Evolutionary conservation across 2,113 vertebrate species (phyloP).

Genomic region (Otus sunia): DNA sequence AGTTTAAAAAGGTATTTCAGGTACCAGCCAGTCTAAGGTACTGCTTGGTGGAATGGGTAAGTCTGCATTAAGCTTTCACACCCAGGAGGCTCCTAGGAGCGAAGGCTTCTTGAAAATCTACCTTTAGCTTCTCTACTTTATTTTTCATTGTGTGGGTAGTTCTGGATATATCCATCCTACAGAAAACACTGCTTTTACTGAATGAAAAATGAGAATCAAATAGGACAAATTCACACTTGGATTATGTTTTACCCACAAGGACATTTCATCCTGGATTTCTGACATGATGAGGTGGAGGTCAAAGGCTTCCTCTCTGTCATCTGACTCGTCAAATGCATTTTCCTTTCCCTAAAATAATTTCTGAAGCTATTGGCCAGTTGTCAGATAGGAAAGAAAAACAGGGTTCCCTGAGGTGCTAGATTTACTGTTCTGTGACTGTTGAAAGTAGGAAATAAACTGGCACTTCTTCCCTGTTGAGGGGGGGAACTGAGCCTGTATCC

Average conservation of each 20-base stretch:
- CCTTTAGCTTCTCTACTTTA: not conserved
- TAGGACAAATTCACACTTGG: not conserved
- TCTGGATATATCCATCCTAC: not conserved
- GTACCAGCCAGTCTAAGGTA: not conserved
- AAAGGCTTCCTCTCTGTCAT: not conserved
- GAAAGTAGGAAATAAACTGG: not conserved
- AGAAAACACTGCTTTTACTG: not conserved
- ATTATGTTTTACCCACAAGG: not conserved
- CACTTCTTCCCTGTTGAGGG: accelerated
- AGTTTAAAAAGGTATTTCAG: not conserved
- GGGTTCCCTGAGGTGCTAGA: not conserved
- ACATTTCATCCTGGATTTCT: not conserved
- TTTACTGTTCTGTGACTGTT: not conserved
- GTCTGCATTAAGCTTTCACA: not conserved
- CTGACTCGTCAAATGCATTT: not conserved
- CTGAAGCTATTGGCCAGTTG: not conserved
- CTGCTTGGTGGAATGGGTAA: not conserved
- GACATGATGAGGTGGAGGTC: not conserved
- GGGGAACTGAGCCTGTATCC: not conserved
- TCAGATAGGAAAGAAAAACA: not conserved
- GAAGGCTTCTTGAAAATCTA: not conserved
- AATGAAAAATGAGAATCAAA: not conserved
- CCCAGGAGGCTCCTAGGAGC: not conserved
- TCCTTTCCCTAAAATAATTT: not conserved
- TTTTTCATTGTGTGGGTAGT: not conserved